These are phyloP conservation scores for Montipora efflorescens DNA, from an alignment of 64 coral and sea anemone genomes.

Conservation along the genomic window DNA sequence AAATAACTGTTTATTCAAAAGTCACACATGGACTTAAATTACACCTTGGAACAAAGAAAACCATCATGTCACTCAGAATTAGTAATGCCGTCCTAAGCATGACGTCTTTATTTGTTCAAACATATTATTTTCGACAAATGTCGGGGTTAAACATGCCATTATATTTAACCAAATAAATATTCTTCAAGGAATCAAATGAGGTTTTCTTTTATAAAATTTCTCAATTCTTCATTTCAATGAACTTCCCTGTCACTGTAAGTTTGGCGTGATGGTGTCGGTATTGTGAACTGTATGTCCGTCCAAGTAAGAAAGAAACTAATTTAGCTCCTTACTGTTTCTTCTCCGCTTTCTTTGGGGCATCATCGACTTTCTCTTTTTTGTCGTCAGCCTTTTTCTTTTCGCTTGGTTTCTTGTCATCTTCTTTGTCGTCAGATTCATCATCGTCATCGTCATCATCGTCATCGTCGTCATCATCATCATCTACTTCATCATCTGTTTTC, in stretches of 20 bases:
- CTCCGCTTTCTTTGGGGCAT: neutral
- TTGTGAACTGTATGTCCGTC: neutral
- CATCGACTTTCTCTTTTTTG: conserved; percentile 32
- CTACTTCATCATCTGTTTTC: conserved; percentile 22
- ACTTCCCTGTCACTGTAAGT: neutral
- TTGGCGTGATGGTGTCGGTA: neutral
- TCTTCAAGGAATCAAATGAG: conserved; percentile 29
- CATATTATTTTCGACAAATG: neutral
- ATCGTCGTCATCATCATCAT: conserved; percentile 25
- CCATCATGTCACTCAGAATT: neutral
- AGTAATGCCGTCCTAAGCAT: neutral
- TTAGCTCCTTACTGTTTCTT: conserved; percentile 20
- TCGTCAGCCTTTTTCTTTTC: conserved; percentile 39
- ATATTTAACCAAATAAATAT: neutral
- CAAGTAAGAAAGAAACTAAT: neutral
- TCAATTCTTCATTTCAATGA: neutral
- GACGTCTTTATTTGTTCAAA: neutral
- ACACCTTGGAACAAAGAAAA: conserved; percentile 4
- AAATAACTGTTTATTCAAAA: conserved; percentile 49
- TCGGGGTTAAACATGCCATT: neutral
- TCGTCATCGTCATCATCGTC: conserved; percentile 24
- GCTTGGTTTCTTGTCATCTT: neutral
- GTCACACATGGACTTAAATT: neutral
- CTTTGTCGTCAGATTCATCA: conserved; percentile 4
- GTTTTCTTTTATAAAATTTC: conserved; percentile 2